Percentiles rank a stretch among this genome's conserved stretches.
Conservation (phyloP, 2,888 invertebrate genomes). For the Cheilosia urbana region DNA sequence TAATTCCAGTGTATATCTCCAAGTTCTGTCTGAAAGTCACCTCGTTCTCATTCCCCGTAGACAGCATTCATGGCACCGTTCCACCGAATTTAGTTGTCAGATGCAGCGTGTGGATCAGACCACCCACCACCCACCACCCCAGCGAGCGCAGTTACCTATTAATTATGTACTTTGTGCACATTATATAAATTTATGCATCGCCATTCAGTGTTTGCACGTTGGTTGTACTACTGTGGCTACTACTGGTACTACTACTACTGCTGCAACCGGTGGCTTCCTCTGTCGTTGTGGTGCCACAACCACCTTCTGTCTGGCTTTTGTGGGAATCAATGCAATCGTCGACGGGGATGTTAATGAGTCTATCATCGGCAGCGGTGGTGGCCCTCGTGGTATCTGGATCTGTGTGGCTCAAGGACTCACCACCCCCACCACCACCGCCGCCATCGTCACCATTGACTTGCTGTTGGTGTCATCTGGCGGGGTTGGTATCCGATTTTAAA, state of each 20-base stretch:
- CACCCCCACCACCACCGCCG: neutral
- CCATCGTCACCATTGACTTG: slow-evolving; percentile 16
- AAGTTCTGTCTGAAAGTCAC: slow-evolving; percentile 43
- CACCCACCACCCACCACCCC: neutral
- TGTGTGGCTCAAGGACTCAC: slow-evolving; percentile 51
- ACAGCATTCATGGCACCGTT: slow-evolving; percentile 37
- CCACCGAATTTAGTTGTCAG: slow-evolving; percentile 42
- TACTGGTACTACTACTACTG: slow-evolving; percentile 50
- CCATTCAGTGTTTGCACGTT: slow-evolving; percentile 44
- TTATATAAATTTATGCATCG: slow-evolving; percentile 65
- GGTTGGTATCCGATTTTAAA: slow-evolving; percentile 74
- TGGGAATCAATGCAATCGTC: slow-evolving; percentile 67
- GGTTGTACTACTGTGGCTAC: slow-evolving; percentile 35
- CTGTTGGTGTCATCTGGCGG: slow-evolving; percentile 61
- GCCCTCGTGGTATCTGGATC: slow-evolving; percentile 17
- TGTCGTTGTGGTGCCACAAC: slow-evolving; percentile 22
- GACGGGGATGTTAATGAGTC: slow-evolving; percentile 71
- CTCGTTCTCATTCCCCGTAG: slow-evolving; percentile 16
- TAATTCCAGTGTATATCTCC: slow-evolving; percentile 23
- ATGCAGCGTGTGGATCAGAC: neutral
- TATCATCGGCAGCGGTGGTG: slow-evolving; percentile 44
- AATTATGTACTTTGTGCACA: slow-evolving; percentile 73
- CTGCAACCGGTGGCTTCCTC: slow-evolving; percentile 58
- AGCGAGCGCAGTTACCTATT: slow-evolving; percentile 40
- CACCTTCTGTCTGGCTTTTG: slow-evolving; percentile 64